Base-by-base conservation (phyloP, 2,888 invertebrate species). In the Melinopterus prodromus region DNA sequence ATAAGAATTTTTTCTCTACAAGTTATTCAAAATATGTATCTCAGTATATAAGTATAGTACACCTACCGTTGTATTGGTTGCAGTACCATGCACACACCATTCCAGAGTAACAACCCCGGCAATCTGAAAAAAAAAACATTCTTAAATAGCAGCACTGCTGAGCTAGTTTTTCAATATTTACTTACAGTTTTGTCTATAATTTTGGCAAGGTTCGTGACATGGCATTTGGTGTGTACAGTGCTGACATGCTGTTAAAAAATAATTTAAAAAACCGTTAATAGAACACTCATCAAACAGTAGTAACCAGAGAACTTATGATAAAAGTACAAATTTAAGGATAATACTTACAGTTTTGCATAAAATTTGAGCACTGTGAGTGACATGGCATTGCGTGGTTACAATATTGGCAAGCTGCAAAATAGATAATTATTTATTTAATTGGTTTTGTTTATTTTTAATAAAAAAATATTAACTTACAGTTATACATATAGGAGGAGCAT, bases 331-430 rank as follows among this genome's bases (percentile, higher is more conserved):
- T 53, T 9, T 53, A 12, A 12, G 53, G 5, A 53, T 9, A 12
- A 1, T 2, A 53, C 53, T 53, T 53, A 53, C 53, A 53, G 12
- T 53, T 53, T 12, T 53, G 53, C 53, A 53, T 53, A 53, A 53
- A 53, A 53, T 53, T 26, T 36, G 35, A 37, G 15, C 74, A 74
- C 6, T 36, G 9, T 35, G 35, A 37, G 6, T 74, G 74, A 12
- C 74, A 74, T 35, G 74, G 74, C 74, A 74, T 74, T 7, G 74
- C 9, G 15, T 26, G 74, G n/a, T 26, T n/a, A 74, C 74, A 74
- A 74, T 74, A 14, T 12, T 35, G 74, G 74, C 74, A 74, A 35
- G 37, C 74, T 74, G 35, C 35, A 16, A 71, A 16, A 26, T 71
- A 74, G 16, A 71, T 16, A 71, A 4, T 7, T 71, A 16, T 71